Percentiles rank a stretch among this genome's conserved stretches.
phyloP scores from a whole-genome alignment of 1,140 invertebrate species.

The Drosophila teissieri region DNA sequence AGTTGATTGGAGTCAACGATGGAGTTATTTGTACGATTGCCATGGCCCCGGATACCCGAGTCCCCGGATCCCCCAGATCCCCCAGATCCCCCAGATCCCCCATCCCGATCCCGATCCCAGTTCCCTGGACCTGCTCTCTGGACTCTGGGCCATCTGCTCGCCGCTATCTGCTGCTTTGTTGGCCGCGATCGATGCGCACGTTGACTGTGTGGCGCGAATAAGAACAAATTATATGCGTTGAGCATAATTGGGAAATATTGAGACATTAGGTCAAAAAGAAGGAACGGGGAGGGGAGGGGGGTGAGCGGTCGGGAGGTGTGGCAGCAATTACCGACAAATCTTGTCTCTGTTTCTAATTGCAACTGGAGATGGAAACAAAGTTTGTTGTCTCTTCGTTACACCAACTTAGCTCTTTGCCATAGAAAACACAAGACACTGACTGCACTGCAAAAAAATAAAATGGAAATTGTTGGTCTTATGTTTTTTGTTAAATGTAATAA shows the following conservation, averaged over 20 bases:
- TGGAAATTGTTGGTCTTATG: no score
- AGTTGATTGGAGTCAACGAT: conserved; percentile 83
- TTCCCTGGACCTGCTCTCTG: conserved; percentile 4
- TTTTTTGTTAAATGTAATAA: no score
- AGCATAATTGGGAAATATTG: conserved; percentile 81
- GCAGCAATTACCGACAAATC: conserved; percentile 55
- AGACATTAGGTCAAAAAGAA: conserved; percentile 65
- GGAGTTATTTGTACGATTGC: conserved; percentile 82
- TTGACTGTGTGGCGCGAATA: conserved; percentile 65
- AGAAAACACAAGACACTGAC: neutral
- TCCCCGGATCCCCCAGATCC: neutral
- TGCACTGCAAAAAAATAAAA: neutral
- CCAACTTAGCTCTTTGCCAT: neutral
- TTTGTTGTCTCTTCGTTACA: conserved; percentile 26
- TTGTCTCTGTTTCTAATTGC: conserved; percentile 68
- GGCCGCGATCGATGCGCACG: conserved; percentile 49
- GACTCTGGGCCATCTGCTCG: conserved; percentile 34
- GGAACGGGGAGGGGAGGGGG: neutral
- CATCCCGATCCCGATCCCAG: neutral
- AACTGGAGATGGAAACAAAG: conserved; percentile 52
- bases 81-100: neutral
- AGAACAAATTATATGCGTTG: conserved; percentile 80
- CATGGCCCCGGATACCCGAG: conserved; percentile 12
- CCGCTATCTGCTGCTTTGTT: conserved; percentile 45
- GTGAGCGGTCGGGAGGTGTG: conserved; percentile 12